These are phyloP conservation scores for Theretra japonica DNA, from an alignment of 2,888 invertebrate species.

Conservation along the genomic window DNA sequence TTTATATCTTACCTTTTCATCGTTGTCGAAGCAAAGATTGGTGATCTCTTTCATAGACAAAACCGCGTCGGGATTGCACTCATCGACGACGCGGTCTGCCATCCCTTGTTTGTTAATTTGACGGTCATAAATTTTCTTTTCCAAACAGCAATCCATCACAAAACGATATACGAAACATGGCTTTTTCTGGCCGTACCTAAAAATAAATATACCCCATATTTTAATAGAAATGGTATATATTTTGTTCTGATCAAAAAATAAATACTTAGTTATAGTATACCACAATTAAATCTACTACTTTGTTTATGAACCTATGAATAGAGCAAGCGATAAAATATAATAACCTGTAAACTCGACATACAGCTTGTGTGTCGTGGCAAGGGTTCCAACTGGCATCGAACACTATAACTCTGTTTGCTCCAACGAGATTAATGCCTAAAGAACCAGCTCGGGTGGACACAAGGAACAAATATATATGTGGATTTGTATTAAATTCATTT, in stretches of 20 bases:
- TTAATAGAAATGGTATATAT: neutral
- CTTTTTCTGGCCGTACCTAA: conserved; percentile 95
- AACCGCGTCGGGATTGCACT: conserved; percentile 98
- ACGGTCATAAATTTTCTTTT: conserved; percentile 98
- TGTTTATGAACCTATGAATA: no score
- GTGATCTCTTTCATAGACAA: conserved; percentile 95
- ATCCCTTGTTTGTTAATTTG: conserved; percentile 99
- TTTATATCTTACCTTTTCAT: conserved; percentile 82
- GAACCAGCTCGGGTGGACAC: conserved; percentile 99
- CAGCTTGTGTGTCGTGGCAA: conserved; percentile 98
- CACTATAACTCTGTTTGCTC: conserved; percentile 98
- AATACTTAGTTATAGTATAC: no score
- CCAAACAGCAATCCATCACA: conserved; percentile 98
- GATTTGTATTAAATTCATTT: conserved; percentile 97
- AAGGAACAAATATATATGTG: conserved; percentile 94
- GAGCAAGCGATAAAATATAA: neutral
- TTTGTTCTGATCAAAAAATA: neutral
- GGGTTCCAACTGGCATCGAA: conserved; percentile 99
- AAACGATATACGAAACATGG: conserved; percentile 98
- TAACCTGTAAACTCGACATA: conserved; percentile 95
- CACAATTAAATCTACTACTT: no score
- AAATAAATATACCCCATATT: conserved; percentile 35
- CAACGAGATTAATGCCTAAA: conserved; percentile 97
- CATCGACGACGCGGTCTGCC: conserved; percentile 99
- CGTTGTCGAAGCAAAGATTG: conserved; percentile 95